Percentiles rank a stretch among this genome's conserved stretches.
phyloP scores from a whole-genome alignment of 2,797 vertebrate genomes.

The Pipistrellus pygmaeus region DNA sequence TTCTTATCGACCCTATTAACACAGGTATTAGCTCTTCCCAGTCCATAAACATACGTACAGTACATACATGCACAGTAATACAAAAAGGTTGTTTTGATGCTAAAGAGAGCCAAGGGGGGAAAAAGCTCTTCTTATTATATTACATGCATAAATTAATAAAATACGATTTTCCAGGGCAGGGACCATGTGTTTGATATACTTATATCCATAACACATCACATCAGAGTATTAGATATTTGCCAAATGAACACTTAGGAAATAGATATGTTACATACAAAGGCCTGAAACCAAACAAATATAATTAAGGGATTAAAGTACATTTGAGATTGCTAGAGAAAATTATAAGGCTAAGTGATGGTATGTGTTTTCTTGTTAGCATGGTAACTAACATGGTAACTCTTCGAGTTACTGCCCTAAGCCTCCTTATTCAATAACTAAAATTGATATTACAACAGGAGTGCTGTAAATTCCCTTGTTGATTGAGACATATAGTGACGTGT shows the following conservation, averaged over 20 bases:
- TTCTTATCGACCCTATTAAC: too few relatives aligned
- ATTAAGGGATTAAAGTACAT: conserved; percentile 2
- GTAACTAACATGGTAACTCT: too few relatives aligned
- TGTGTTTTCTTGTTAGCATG: not conserved
- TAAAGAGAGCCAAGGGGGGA: not conserved
- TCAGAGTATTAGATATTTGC: not conserved
- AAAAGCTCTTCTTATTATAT: not conserved
- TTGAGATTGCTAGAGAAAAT: not conserved
- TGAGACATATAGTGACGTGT: conserved; percentile 3
- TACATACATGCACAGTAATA: not conserved
- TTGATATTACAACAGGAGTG: not conserved
- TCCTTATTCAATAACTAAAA: not conserved
- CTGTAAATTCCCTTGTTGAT: not conserved
- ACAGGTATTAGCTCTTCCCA: not conserved
- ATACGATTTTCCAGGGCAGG: not conserved
- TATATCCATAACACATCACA: not conserved
- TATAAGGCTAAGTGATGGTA: not conserved
- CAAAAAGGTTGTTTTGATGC: not conserved
- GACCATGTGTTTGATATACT: not conserved
- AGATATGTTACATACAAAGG: not conserved
- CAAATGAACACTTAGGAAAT: conserved; percentile 22
- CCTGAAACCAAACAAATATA: not conserved
- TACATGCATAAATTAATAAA: not conserved
- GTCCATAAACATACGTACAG: not conserved
- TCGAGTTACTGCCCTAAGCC: not conserved